A percentile compares a stretch with the other conserved stretches of the same genome.
phyloP scores from a whole-genome alignment of 2,888 invertebrate species.

The Dusona sp. region DNA sequence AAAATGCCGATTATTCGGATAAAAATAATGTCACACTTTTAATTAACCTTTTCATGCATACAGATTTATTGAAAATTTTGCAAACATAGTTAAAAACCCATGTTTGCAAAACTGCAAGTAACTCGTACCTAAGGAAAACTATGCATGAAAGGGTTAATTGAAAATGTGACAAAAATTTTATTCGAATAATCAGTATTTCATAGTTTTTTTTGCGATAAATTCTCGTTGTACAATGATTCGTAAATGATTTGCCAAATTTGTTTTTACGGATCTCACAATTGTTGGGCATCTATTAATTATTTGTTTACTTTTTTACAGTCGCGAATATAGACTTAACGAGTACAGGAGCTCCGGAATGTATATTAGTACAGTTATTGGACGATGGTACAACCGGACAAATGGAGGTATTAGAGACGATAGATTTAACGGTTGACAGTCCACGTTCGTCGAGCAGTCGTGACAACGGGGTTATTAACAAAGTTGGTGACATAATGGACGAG shows the following conservation, averaged over 20 bases:
- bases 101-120: too few relatives aligned
- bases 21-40: too few relatives aligned
- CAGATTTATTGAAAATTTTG: too few relatives aligned
- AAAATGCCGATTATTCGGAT: too few relatives aligned
- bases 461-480: constrained; percentile 81
- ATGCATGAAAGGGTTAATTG: too few relatives aligned
- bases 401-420: constrained; percentile 85
- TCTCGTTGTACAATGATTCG: neutral
- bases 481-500: constrained; percentile 88
- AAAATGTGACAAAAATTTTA: too few relatives aligned
- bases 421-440: constrained; percentile 85
- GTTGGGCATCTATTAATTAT: neutral
- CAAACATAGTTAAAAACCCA: too few relatives aligned
- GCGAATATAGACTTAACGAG: constrained; percentile 37
- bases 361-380: constrained; percentile 70
- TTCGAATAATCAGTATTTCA: too few relatives aligned
- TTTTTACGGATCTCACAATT: neutral
- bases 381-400: constrained; percentile 56
- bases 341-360: constrained; percentile 62
- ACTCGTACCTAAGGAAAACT: too few relatives aligned
- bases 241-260: neutral
- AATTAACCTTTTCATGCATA: too few relatives aligned
- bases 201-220: neutral
- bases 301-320: constrained; percentile 48
- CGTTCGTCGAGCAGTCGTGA: constrained; percentile 55